Evolutionary conservation across 2,797 vertebrate species (phyloP).

Genomic region (Cynopterus sphinx): DNA sequence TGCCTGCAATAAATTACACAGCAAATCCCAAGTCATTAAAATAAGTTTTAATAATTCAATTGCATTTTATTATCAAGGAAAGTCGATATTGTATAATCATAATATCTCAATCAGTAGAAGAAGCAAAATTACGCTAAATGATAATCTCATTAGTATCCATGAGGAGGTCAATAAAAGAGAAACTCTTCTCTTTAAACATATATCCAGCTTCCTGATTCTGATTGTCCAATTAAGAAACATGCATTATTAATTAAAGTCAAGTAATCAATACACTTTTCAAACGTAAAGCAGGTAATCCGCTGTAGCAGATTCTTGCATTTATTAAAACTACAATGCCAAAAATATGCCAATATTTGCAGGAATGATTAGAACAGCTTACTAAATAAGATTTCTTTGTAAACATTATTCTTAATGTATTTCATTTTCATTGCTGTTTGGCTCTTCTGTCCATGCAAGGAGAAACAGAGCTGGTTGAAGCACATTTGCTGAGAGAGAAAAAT

Average conservation of each 20-base stretch:
- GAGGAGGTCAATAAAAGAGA: slow-evolving; percentile 76
- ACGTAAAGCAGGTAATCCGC: slow-evolving; percentile 65
- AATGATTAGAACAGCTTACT: slow-evolving; percentile 45
- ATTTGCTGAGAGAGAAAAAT: not conserved
- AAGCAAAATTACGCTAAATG: slow-evolving; percentile 79
- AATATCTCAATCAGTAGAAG: slow-evolving; percentile 76
- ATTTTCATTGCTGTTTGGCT: not conserved
- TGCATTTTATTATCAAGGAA: slow-evolving; percentile 69
- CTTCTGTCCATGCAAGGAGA: not conserved
- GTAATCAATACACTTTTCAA: slow-evolving; percentile 79
- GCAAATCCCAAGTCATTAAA: slow-evolving; percentile 49
- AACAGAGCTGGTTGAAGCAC: not conserved
- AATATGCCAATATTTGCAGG: slow-evolving; percentile 64
- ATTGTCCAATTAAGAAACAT: slow-evolving; percentile 75
- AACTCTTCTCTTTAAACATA: slow-evolving; percentile 63
- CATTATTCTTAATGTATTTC: not conserved
- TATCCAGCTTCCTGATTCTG: slow-evolving; percentile 60
- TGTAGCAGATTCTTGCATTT: slow-evolving; percentile 60
- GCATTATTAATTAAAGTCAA: slow-evolving; percentile 66
- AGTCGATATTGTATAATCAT: slow-evolving; percentile 78
- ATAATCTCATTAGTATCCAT: slow-evolving; percentile 79
- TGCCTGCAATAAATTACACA: slow-evolving; percentile 8
- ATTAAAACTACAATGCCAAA: slow-evolving; percentile 64
- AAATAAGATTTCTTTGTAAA: slow-evolving; percentile 50
- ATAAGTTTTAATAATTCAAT: slow-evolving; percentile 67